phyloP scores from a whole-genome alignment of 2,888 invertebrate genomes.

The Chloroclysta siterata region DNA sequence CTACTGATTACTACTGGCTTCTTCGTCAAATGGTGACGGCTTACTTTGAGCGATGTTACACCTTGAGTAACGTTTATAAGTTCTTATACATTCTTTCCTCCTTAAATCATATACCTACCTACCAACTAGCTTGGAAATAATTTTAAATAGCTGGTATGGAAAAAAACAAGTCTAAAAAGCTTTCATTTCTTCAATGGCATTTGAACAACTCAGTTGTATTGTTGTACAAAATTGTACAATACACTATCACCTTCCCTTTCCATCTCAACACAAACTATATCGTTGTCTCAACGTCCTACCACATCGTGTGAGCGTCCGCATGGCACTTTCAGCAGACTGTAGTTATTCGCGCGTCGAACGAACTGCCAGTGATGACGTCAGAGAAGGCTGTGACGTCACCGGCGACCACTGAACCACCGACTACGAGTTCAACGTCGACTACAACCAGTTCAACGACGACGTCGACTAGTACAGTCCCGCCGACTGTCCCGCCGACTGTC shows the following conservation, averaged over 20 bases:
- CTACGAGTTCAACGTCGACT: conserved; percentile 46
- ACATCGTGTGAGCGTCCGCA: conserved; percentile 82
- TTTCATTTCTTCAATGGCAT: neutral
- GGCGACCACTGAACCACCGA: conserved; percentile 41
- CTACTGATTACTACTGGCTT: too few species aligned
- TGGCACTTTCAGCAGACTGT: conserved; percentile 84
- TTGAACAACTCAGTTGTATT: neutral
- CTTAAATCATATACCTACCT: too few species aligned
- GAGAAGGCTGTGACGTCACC: conserved; percentile 58
- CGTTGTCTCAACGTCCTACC: conserved; percentile 69
- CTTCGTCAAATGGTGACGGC: too few species aligned
- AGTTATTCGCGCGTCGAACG: conserved; percentile 79
- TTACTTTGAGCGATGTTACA: too few species aligned
- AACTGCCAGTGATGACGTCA: conserved; percentile 66
- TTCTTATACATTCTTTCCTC: too few species aligned
- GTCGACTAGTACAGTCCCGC: conserved; percentile 52
- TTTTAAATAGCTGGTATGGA: neutral
- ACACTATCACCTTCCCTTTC: conserved; percentile 7
- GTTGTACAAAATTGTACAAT: conserved; percentile 4
- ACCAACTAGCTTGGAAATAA: too few species aligned
- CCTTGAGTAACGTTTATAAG: too few species aligned
- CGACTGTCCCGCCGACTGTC: conserved; percentile 52
- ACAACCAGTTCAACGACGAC: conserved; percentile 50
- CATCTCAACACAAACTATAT: conserved; percentile 16
- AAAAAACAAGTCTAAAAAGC: neutral